phyloP scores from a whole-genome alignment of 2,797 vertebrate genomes.

The Falco novaeseelandiae region DNA sequence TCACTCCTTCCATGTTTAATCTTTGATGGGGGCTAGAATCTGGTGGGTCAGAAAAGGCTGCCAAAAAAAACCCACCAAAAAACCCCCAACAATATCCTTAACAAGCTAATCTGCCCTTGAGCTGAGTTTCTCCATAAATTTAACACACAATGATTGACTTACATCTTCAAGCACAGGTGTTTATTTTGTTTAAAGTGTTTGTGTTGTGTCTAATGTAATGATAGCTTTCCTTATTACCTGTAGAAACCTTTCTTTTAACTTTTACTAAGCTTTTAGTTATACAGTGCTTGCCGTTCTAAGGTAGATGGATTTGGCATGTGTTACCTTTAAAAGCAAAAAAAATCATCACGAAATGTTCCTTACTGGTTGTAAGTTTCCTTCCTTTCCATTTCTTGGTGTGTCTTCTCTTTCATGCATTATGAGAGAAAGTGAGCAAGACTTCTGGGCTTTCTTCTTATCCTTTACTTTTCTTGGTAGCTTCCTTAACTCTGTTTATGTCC shows the following conservation, averaged over 20 bases:
- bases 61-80: background rate
- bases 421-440: background rate
- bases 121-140: background rate
- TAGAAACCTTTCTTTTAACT: conserved; percentile 4
- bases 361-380: background rate
- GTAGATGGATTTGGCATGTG: background rate
- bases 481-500: background rate
- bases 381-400: background rate
- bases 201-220: background rate
- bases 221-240: background rate
- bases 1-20: background rate
- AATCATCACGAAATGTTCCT: background rate
- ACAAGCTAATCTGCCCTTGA: background rate
- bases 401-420: background rate
- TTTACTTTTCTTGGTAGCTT: background rate
- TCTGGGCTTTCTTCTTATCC: background rate
- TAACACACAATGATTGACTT: background rate
- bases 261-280: background rate
- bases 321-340: background rate
- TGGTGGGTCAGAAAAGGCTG: background rate
- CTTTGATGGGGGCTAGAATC: background rate
- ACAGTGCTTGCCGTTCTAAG: background rate
- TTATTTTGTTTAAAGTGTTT: conserved; percentile 24
- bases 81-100: background rate
- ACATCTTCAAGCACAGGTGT: background rate